These are phyloP conservation scores for Pempheris klunzingeri DNA, from an alignment of 2,797 vertebrate genomes.

Conservation along the genomic window DNA sequence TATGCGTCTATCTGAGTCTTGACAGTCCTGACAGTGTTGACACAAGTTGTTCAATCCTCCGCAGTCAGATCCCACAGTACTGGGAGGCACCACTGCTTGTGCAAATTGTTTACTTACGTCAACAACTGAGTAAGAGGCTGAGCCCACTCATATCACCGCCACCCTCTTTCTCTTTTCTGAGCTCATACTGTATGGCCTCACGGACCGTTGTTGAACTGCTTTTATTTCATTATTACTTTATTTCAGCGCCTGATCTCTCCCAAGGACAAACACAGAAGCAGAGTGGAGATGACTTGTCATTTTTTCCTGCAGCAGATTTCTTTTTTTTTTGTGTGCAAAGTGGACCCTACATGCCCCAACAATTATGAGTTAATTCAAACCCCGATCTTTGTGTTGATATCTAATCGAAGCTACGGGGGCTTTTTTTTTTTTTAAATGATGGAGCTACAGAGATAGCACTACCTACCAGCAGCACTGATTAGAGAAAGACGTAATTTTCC, in stretches of 20 bases:
- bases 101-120: conserved; percentile 76
- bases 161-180: conserved; percentile 49
- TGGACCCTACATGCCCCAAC: not conserved
- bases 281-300: conserved; percentile 13
- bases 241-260: conserved; percentile 20
- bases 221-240: conserved; percentile 24
- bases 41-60: conserved; percentile 52
- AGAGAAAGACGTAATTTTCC: conserved; percentile 50
- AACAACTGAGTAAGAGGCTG: conserved; percentile 72
- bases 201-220: conserved; percentile 41
- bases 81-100: conserved; percentile 62
- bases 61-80: conserved; percentile 66
- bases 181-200: conserved; percentile 30
- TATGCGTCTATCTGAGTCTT: conserved; percentile 10
- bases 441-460: conserved; percentile 28
- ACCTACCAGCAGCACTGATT: conserved; percentile 43
- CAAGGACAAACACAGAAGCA: conserved; percentile 10
- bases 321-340: conserved; percentile 8
- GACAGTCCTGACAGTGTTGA: conserved; percentile 44
- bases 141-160: conserved; percentile 72
- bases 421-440: conserved; percentile 35
- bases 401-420: conserved; percentile 12
- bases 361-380: conserved; percentile 38
- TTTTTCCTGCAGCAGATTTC: conserved; percentile 4
- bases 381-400: conserved; percentile 29